phyloP scores from a whole-genome alignment of 1,140 invertebrate genomes.

The Lutraria rhynchaena region DNA sequence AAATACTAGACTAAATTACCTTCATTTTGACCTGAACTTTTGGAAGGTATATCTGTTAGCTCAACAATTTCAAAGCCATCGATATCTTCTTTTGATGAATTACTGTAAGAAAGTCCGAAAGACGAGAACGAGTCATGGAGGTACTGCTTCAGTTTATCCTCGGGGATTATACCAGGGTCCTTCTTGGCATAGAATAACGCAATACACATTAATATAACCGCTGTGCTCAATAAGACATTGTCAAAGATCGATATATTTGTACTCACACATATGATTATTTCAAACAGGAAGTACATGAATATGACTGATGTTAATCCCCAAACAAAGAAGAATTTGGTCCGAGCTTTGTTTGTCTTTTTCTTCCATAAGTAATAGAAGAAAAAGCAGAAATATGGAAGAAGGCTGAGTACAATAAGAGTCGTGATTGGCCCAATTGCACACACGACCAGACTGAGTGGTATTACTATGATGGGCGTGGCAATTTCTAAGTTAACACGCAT shows the following conservation, averaged over 20 bases:
- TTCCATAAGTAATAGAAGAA: constrained; percentile 67
- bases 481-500: constrained; percentile 73
- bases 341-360: constrained; percentile 47
- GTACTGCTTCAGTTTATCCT: constrained; percentile 35
- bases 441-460: constrained; percentile 71
- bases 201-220: constrained; percentile 69
- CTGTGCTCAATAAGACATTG: constrained; percentile 66
- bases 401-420: constrained; percentile 63
- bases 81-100: constrained; percentile 11
- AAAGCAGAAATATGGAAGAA: constrained; percentile 71
- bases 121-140: constrained; percentile 30
- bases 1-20: no score
- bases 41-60: background rate
- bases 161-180: constrained; percentile 50
- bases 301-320: constrained; percentile 75
- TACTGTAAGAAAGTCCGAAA: background rate
- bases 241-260: constrained; percentile 76
- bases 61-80: constrained; percentile 47
- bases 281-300: constrained; percentile 69
- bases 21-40: no score
- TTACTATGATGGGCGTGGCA: constrained; percentile 68
- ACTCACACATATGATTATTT: constrained; percentile 68
- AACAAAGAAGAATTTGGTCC: constrained; percentile 74
- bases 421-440: constrained; percentile 66
- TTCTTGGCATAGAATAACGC: constrained; percentile 65